Evolutionary conservation across 1,140 invertebrate species (phyloP).

Genomic region (Penaeus japonicus): DNA sequence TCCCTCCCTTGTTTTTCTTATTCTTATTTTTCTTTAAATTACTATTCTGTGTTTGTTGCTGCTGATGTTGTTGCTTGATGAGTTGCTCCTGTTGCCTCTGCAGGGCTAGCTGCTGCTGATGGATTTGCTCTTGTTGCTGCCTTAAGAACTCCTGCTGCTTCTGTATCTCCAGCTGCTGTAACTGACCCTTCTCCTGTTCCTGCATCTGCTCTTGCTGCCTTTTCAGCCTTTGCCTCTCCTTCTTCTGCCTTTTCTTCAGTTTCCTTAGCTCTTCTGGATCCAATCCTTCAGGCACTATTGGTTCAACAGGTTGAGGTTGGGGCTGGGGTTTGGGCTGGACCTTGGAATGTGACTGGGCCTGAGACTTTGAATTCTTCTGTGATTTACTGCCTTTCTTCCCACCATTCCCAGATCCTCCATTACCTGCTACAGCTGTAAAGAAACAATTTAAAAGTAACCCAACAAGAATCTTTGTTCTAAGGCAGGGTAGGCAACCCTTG

Average conservation of each 20-base stretch:
- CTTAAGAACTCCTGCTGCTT: constrained; percentile 55
- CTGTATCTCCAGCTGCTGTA: constrained; percentile 60
- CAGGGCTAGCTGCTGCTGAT: constrained; percentile 44
- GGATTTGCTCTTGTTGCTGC: constrained; percentile 55
- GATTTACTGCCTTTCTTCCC: constrained; percentile 18
- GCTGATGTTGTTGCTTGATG: constrained; percentile 60
- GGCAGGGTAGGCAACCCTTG: no score
- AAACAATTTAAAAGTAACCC: neutral
- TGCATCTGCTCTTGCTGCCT: constrained; percentile 54
- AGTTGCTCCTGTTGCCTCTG: constrained; percentile 59
- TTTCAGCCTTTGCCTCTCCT: constrained; percentile 59
- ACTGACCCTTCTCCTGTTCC: constrained; percentile 45
- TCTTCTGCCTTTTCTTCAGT: constrained; percentile 60
- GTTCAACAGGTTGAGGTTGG: neutral
- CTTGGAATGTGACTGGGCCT: no score
- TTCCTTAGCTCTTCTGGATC: constrained; percentile 55
- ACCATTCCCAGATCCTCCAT: constrained; percentile 29
- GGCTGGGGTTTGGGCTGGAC: neutral
- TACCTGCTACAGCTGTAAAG: constrained; percentile 33
- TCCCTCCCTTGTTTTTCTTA: constrained; percentile 62
- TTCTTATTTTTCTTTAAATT: constrained; percentile 67
- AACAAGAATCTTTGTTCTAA: neutral
- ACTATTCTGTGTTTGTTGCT: constrained; percentile 60
- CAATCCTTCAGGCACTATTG: constrained; percentile 32
- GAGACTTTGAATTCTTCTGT: neutral